A percentile compares a stretch with the other conserved stretches of the same genome.
phyloP scores from a whole-genome alignment of 1,140 invertebrate species.

The Monomorium pharaonis region DNA sequence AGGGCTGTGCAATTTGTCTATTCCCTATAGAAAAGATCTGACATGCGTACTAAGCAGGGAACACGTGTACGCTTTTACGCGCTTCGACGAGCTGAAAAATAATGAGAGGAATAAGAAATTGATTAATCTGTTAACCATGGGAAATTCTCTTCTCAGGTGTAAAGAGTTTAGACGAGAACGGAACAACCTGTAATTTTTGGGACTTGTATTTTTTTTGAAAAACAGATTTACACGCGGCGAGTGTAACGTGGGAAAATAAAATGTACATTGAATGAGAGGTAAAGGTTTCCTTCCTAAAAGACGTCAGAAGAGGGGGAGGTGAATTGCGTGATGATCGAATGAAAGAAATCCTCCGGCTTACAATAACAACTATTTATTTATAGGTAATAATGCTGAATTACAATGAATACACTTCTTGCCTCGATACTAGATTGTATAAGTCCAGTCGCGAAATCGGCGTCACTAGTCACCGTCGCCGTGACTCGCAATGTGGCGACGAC shows the following conservation, averaged over 20 bases:
- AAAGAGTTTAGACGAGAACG: not conserved
- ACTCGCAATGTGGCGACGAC: slow-evolving; percentile 64
- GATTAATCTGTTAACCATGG: not conserved
- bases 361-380: slow-evolving; percentile 86
- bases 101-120: not conserved
- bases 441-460: slow-evolving; percentile 78
- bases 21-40: not conserved
- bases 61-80: not conserved
- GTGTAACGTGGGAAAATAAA: not conserved
- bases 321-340: not conserved
- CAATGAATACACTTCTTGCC: slow-evolving; percentile 85
- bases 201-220: no score
- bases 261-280: not conserved
- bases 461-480: slow-evolving; percentile 75
- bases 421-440: slow-evolving; percentile 83
- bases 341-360: slow-evolving; percentile 64
- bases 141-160: not conserved
- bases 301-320: not conserved
- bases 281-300: not conserved
- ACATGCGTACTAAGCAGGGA: slow-evolving; percentile 3
- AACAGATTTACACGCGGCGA: not conserved
- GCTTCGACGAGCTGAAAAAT: slow-evolving; percentile 42
- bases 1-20: slow-evolving; percentile 9
- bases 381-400: slow-evolving; percentile 86
- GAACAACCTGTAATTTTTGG: not conserved